Conservation (phyloP, 2,888 invertebrate species). For the Dasysyrphus tricinctus region DNA sequence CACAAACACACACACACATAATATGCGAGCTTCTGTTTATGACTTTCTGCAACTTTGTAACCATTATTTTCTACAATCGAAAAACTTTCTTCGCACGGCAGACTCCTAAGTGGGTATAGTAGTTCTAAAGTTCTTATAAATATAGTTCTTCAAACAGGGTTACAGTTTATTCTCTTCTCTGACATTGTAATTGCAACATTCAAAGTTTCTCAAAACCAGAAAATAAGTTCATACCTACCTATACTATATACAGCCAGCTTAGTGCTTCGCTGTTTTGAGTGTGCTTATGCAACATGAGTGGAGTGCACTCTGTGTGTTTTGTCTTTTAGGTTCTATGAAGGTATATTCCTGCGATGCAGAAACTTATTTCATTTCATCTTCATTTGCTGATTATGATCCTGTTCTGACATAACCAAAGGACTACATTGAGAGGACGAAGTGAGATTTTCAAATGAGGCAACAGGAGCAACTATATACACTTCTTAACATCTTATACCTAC, state of each 20-base stretch:
- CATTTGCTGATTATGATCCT: conserved; percentile 74
- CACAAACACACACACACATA: neutral
- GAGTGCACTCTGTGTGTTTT: neutral
- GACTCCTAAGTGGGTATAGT: neutral
- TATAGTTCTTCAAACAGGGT: conserved; percentile 21
- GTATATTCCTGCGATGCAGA: conserved; percentile 35
- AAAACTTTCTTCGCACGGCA: conserved; percentile 30
- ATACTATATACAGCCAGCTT: neutral
- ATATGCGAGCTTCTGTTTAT: neutral
- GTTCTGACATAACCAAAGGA: conserved; percentile 42
- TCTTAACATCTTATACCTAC: neutral
- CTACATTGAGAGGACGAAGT: conserved; percentile 14
- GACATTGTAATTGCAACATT: conserved; percentile 63
- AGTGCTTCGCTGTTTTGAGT: conserved; percentile 12
- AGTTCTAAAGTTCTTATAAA: conserved; percentile 7
- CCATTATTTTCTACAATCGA: conserved; percentile 35
- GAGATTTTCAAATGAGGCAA: conserved; percentile 35
- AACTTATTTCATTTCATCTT: conserved; percentile 75
- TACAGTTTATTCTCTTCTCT: conserved; percentile 35
- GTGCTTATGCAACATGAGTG: conserved; percentile 20
- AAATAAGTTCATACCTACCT: conserved; percentile 55
- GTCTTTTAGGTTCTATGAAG: neutral
- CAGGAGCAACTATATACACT: conserved; percentile 13
- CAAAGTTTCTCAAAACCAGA: conserved; percentile 66
- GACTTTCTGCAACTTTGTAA: conserved; percentile 29